Evolutionary conservation across 2,888 invertebrate genomes (phyloP), one percentile per base, ranked within the genome.

Genomic region (Tipula helvola): DNA sequence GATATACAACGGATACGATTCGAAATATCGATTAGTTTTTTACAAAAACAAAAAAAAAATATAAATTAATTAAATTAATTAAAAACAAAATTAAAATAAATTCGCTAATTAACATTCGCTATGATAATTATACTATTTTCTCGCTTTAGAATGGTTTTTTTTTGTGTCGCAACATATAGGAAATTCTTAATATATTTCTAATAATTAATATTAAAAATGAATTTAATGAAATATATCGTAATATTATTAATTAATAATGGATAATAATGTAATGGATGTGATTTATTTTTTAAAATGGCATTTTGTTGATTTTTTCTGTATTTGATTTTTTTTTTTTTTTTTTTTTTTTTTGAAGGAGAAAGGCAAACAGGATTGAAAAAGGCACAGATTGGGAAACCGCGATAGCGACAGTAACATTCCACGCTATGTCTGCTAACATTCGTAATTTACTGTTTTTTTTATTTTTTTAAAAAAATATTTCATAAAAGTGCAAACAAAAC

Each of bases 321-420:
- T 71, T 71, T 71, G 71, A 71, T n/a, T 28, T 28, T 28, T 28
- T 28, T 28, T 28, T 28, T 71, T 71, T 71, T 71, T 71, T 71
- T 71, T 52, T 52, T 52, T 71, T 71, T 71, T 71, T 71, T 85
- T 36, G 57, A 52, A 86, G 86, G 86, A 86, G 57, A 86, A 36
- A 83, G 83, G 86, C 86, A 41, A 52, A 44, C 71, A 83, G 86
- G 88, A 87, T 85, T 88, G 87, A 89, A 89, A 89, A 90, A 91
- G 90, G 91, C 91, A 91, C 91, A 92, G 92, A 91, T 91, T 92
- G 91, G 91, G 92, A 91, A 90, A 91, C 91, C 91, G 91, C 91
- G 91, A 91, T 91, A 91, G 91, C 91, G 91, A 91, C 91, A 91
- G 91, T 90, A 91, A 91, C 91, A 91, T 91, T 91, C 90, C 91